Evolutionary conservation across 1,140 invertebrate genomes (phyloP), one percentile per base, ranked within the genome.

Genomic region (Papilio helenus): DNA sequence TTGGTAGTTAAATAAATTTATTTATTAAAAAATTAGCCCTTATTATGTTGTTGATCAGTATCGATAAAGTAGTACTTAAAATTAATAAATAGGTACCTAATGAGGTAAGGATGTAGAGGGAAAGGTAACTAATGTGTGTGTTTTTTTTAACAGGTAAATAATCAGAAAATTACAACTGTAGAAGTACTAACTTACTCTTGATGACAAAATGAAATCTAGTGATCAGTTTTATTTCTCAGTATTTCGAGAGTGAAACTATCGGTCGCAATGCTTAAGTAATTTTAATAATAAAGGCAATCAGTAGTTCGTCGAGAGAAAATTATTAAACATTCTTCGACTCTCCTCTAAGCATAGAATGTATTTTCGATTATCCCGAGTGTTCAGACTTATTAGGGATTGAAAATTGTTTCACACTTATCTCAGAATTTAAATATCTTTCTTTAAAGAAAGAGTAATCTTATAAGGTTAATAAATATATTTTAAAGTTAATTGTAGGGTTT

Each of bases 351-450:
- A 9, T 29, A 18, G 10, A 65, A 65, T 29, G 3, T 29, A 65
- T 26, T 65, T 65, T 65, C 58, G 14, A 65, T 65, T 26, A 65
- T 29, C 58, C 23, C 26, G 58, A 65, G 58, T 65, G 20, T 65
- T 65, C 58, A 65, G 26, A 65, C 23, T 65, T 65, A 65, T 65
- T 65, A 65, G 23, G 14, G 23, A 65, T 26, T 26, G 23, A 65
- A 26, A 12, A 65, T 20, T 58, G n/a, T 39, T 39, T 7, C 34
- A 39, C 34, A 39, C 34, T 39, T 39, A 39, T 34, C 34, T 39
- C 34, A 7, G 8, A 39, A 39, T 39, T 39, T 8, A 39, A 39
- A 39, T 39, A 39, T 8, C 12, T 65, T 26, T 51, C 0, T 51
- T 51, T 51, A 51, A 51, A 16, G 16, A 16, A 51, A n/a, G 49